Evolutionary conservation across 2,113 vertebrate genomes (phyloP).

Genomic region (Bos javanicus): DNA sequence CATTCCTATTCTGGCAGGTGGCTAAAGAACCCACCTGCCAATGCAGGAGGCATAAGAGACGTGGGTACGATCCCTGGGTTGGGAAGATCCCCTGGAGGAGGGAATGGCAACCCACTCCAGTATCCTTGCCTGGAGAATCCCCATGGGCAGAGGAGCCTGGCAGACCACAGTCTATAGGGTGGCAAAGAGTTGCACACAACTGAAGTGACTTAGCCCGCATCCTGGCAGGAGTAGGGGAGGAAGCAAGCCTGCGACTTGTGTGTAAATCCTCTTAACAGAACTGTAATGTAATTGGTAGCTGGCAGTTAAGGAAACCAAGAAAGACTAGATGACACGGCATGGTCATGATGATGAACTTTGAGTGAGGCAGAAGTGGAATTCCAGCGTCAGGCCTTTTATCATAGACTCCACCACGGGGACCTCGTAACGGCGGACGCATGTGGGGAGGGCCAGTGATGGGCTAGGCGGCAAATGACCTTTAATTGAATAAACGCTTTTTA

Average conservation of each 20-base stretch:
- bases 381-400: background rate
- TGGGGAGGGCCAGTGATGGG: background rate
- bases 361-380: background rate
- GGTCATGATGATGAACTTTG: background rate
- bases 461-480: background rate
- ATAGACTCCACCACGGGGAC: background rate
- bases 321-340: background rate
- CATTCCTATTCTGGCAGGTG: background rate
- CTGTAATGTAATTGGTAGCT: background rate
- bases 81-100: background rate
- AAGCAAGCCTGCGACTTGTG: accelerated
- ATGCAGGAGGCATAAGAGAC: background rate
- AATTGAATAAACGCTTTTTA: background rate
- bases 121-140: background rate
- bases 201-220: background rate
- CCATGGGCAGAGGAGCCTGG: background rate
- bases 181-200: background rate
- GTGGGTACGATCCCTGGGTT: background rate
- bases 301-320: background rate
- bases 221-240: background rate
- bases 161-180: background rate
- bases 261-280: background rate
- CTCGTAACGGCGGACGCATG: accelerated
- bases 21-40: background rate
- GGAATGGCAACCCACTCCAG: background rate